Base-by-base conservation (phyloP, 2,888 invertebrate genomes). In the Lithophane leautieri region DNA sequence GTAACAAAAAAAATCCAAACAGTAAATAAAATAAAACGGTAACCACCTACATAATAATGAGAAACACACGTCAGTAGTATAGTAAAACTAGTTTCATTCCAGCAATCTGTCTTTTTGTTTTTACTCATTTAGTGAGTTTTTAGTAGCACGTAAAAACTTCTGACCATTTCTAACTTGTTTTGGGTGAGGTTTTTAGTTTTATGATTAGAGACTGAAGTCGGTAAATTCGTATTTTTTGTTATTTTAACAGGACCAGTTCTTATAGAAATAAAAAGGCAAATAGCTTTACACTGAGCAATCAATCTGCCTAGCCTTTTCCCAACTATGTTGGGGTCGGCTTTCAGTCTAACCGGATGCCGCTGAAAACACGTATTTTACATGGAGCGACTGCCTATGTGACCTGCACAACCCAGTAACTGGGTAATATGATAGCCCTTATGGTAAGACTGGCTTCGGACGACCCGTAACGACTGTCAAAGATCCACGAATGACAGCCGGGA, bases 81-180 rank as follows among this genome's bases (percentile, higher is more conserved):
- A 50, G 4, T 69, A 62, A 44, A 60, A 66, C 44, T 70, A 34
- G 42, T 52, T 73, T 73, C 8, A 47, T 69, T 71, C 50, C 25
- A 60, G 68, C 25, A 62, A 66, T 79, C 62, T 58, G 42, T 73
- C 44, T 72, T 73, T 65, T 72, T 70, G 65, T 72, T 74, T n/a
- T 54, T 52, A 62, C 65, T 72, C 42, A 58, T 73, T 81, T 62
- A 50, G 28, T 62, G 42, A 65, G 69, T 79, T 83, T 83, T 74
- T 82, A 83, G 42, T 61, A 70, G 62, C 62, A 61, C 66, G 62
- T 82, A 50, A 72, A 82, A 82, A 75, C 76, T 83, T 82, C n/a
- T n/a, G 22, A 1, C 65, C 56, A 66, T 83, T 83, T 34, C 22
- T 61, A 68, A 73, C 69, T 62, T 61, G 63, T 81, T 78, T 34